Conservation (phyloP, 1,140 invertebrate species). For the Zaprionus taronus region DNA sequence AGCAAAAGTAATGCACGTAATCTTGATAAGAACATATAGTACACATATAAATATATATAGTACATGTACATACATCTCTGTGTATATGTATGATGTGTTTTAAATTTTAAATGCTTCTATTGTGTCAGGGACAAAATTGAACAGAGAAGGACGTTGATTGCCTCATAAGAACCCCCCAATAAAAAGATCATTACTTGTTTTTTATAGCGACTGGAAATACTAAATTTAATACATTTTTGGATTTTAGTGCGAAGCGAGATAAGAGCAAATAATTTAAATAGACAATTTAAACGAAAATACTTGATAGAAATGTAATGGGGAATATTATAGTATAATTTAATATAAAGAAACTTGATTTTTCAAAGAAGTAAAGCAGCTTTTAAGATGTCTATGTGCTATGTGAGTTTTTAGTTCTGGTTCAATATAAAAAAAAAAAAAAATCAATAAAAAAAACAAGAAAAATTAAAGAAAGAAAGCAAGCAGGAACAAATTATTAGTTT, state of each 20-base stretch:
- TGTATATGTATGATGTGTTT: background rate
- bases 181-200: background rate
- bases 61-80: background rate
- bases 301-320: background rate
- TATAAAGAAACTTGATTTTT: background rate
- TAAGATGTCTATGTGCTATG: no score
- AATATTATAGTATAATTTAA: background rate
- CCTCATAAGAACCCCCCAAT: background rate
- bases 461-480: no score
- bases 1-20: slow-evolving; percentile 29
- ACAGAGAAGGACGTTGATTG: background rate
- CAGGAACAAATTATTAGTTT: no score
- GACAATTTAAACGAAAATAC: background rate
- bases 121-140: slow-evolving; percentile 11
- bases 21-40: slow-evolving; percentile 17
- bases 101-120: slow-evolving; percentile 3
- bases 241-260: background rate
- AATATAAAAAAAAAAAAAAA: no score
- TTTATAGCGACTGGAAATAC: background rate
- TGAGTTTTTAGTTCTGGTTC: no score
- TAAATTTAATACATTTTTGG: background rate
- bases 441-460: no score
- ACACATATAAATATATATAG: background rate
- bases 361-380: no score
- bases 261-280: slow-evolving; percentile 2